A percentile compares a stretch with the other conserved stretches of the same genome.
phyloP scores from a whole-genome alignment of 2,113 vertebrate species.

The Alethe castanea region DNA sequence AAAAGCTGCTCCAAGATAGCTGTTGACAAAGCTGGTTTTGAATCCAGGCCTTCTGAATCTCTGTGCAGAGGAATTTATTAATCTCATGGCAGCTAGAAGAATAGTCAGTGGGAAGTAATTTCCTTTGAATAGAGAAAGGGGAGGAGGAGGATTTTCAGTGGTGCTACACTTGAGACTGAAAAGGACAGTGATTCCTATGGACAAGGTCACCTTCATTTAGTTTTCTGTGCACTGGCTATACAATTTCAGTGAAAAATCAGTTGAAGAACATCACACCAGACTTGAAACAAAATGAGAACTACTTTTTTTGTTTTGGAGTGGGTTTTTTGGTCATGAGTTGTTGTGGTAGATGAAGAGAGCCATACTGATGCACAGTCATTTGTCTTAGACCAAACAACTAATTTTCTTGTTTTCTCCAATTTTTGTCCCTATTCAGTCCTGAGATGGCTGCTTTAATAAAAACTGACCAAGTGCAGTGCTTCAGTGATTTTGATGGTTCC shows the following conservation, averaged over 20 bases:
- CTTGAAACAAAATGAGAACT: not conserved
- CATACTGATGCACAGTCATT: not conserved
- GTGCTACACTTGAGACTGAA: not conserved
- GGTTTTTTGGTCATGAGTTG: not conserved
- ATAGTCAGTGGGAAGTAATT: not conserved
- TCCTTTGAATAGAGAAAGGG: not conserved
- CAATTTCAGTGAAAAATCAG: not conserved
- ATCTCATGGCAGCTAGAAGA: not conserved
- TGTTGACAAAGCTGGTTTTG: not conserved
- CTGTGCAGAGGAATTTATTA: not conserved
- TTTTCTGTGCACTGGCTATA: not conserved
- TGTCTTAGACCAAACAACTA: not conserved
- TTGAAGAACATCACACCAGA: not conserved
- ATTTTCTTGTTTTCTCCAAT: not conserved
- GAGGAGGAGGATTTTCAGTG: not conserved
- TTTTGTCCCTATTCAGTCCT: not conserved
- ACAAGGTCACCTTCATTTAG: not conserved
- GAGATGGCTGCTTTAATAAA: not conserved
- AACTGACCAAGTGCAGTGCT: not conserved
- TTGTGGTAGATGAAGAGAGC: not conserved
- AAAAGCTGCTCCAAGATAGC: not conserved
- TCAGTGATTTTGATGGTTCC: not conserved
- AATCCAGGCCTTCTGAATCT: not conserved
- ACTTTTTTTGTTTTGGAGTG: not conserved
- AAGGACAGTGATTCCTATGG: not conserved